Evolutionary conservation across 2,113 vertebrate genomes (phyloP).

Genomic region (Phycodurus eques): DNA sequence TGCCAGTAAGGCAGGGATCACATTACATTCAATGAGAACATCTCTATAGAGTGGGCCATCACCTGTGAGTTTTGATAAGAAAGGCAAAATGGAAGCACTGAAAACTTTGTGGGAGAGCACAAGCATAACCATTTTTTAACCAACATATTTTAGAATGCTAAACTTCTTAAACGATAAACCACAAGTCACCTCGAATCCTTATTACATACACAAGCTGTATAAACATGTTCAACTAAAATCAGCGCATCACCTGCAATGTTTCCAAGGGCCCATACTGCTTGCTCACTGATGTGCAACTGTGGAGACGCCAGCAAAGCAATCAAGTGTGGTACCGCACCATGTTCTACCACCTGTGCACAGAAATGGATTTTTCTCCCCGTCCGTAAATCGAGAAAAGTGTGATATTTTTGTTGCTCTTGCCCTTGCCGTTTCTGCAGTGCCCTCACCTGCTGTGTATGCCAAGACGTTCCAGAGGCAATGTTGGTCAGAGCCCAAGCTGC

Average conservation of each 20-base stretch:
- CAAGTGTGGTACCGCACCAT: conserved; percentile 81
- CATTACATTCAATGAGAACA: conserved; percentile 74
- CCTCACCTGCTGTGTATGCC: conserved; percentile 81
- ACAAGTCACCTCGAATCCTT: neutral
- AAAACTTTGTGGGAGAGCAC: neutral
- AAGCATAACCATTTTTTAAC: neutral
- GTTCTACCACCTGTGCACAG: conserved; percentile 78
- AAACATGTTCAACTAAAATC: neutral
- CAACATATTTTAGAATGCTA: neutral
- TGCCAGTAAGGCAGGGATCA: conserved; percentile 78
- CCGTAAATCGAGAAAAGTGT: neutral
- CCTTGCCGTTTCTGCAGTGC: too few species aligned
- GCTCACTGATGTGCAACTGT: conserved; percentile 83
- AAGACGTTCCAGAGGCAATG: conserved; percentile 84
- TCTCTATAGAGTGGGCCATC: conserved; percentile 85
- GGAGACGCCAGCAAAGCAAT: conserved; percentile 81
- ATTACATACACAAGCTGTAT: neutral
- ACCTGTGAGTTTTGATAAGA: conserved; percentile 63
- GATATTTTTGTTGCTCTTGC: too few species aligned
- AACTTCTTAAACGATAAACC: neutral
- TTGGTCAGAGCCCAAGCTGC: conserved; percentile 94
- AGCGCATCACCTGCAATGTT: conserved; percentile 84
- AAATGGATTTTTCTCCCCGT: neutral
- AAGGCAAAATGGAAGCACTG: neutral
- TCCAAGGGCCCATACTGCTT: conserved; percentile 89